Evolutionary conservation across 2,888 invertebrate species (phyloP), one percentile per base, ranked within the genome.

Genomic region (Tipula vernalis): DNA sequence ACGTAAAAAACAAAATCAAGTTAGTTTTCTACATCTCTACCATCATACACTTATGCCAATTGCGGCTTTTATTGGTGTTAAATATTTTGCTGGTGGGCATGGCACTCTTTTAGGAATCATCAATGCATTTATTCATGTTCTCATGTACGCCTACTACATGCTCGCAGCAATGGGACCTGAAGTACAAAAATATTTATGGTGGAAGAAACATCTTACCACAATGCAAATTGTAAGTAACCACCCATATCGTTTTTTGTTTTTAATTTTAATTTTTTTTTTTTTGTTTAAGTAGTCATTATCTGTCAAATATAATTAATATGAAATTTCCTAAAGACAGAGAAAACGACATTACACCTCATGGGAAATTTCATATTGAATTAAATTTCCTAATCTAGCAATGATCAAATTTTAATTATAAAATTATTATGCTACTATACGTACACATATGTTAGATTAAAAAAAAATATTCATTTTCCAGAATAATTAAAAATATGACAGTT

Each of bases 71-170:
- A 87, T 98, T 95, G 96, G 91, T 0, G 93, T 94, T 0, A 96
- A 95, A 91, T 96, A 94, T 92, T 90, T 95, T 71, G 94, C 95
- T 90, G 94, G 97, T 90, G 98, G 97, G 39, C 98, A 98, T 90
- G 96, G 96, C 15, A 96, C 98, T 0, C 94, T 98, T 0, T 94
- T 98, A 36, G 97, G 97, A 0, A 93, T 97, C 88, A 94, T 98
- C 89, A 98, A 98, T 91, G 95, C 97, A 0, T 95, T 97, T 90
- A 96, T 98, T 87, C 98, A 98, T 91, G 93, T 98, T 87, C 93
- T 98, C 87, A 98, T 98, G 98, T 98, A 98, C 91, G 93, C 94
- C 0, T 98, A 98, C 91, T 98, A 98, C 91, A 93, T 98, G 89
- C 92, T 98, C 88, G 94, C 98, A 0, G 97, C 97, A 0, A 93